Evolutionary conservation across 2,888 invertebrate species (phyloP).

Genomic region (Opisthograptis luteolata): DNA sequence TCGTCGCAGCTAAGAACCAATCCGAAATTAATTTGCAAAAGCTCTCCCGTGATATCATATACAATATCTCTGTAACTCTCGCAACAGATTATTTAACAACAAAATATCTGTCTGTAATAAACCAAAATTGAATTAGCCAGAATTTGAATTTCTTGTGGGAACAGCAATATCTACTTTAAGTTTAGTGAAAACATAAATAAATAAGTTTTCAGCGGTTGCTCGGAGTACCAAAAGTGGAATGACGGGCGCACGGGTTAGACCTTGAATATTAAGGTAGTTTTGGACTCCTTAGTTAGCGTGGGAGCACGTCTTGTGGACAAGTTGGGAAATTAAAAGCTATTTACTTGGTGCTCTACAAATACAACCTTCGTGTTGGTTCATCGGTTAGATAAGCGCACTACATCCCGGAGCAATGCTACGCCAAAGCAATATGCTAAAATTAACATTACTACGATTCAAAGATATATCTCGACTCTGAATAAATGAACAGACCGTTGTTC

Average conservation of each 20-base stretch:
- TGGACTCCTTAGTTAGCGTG: conserved; percentile 42
- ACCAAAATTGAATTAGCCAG: conserved; percentile 43
- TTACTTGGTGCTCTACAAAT: conserved; percentile 40
- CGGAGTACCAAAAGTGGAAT: conserved; percentile 35
- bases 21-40: conserved; percentile 40
- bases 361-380: conserved; percentile 19
- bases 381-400: conserved; percentile 5
- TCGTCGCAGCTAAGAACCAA: conserved; percentile 35
- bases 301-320: conserved; percentile 51
- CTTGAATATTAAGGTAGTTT: conserved; percentile 54
- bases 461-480: conserved; percentile 5
- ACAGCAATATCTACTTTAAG: conserved; percentile 39
- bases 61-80: conserved; percentile 36
- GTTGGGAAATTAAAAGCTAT: conserved; percentile 55
- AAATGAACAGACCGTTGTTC: conserved; percentile 12
- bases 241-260: conserved; percentile 36
- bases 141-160: conserved; percentile 40
- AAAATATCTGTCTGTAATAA: conserved; percentile 42
- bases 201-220: conserved; percentile 37
- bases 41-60: conserved; percentile 41
- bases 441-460: conserved; percentile 3
- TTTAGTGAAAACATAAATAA: conserved; percentile 48
- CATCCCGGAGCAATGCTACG: conserved; percentile 3
- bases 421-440: conserved; percentile 31
- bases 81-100: conserved; percentile 44